Conservation (phyloP, 2,888 invertebrate species). For the Nowickia ferox region DNA sequence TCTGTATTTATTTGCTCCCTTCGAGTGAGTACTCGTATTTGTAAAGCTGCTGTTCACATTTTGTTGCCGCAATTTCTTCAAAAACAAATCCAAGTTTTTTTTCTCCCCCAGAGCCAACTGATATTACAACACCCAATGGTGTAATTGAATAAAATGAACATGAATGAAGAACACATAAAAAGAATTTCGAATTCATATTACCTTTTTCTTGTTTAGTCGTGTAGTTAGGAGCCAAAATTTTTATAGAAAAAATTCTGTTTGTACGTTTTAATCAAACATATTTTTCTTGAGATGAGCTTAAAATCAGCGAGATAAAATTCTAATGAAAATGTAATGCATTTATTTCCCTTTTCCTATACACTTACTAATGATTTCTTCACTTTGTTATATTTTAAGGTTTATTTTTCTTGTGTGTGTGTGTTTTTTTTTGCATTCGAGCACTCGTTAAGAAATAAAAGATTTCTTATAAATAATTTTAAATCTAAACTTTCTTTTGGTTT, state of each 20-base stretch:
- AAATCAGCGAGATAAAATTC: conserved; percentile 57
- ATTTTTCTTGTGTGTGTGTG: not conserved
- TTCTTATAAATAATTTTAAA: not conserved
- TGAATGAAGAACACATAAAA: conserved; percentile 48
- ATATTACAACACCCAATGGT: conserved; percentile 72
- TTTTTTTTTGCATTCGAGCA: conserved; percentile 12
- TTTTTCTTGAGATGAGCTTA: conserved; percentile 52
- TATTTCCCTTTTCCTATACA: conserved; percentile 13
- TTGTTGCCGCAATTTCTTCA: conserved; percentile 14
- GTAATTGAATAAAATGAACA: conserved; percentile 72
- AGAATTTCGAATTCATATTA: conserved; percentile 59
- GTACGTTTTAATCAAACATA: conserved; percentile 25
- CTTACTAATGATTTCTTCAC: conserved; percentile 52
- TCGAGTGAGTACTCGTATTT: conserved; percentile 1
- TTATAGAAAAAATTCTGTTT: not conserved
- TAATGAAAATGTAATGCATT: conserved; percentile 40
- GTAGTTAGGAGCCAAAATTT: conserved; percentile 25
- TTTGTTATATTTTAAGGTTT: conserved; percentile 18
- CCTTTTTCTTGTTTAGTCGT: not conserved
- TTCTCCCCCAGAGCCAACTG: conserved; percentile 38
- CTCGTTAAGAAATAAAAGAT: not conserved
- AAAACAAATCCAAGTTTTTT: conserved; percentile 5
- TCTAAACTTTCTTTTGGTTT: conserved; percentile 32
- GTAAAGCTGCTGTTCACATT: conserved; percentile 19
- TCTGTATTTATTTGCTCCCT: conserved; percentile 37